phyloP scores from a whole-genome alignment of 35 echinoderm and acorn worm genomes.

The Stichopus chloronotus region DNA sequence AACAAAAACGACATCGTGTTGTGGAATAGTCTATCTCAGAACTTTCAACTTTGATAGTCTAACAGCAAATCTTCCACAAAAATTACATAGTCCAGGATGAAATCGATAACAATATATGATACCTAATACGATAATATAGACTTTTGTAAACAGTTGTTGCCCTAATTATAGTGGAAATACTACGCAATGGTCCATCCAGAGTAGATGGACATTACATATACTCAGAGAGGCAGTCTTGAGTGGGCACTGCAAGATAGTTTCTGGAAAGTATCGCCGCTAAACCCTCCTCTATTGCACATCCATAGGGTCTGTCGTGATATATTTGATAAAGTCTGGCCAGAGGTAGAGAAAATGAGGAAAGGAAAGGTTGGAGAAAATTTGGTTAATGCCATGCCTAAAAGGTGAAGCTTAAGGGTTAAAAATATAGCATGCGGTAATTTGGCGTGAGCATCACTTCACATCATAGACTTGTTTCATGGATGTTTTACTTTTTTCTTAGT shows the following conservation, averaged over 20 bases:
- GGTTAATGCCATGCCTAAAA: background rate
- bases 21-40: background rate
- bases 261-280: slow-evolving; percentile 41
- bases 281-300: slow-evolving; percentile 22
- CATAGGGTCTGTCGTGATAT: slow-evolving; percentile 44
- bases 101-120: background rate
- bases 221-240: slow-evolving; percentile 34
- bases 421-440: background rate
- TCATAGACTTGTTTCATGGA: background rate
- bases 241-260: slow-evolving; percentile 49
- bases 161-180: background rate
- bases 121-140: background rate
- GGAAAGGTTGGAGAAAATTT: background rate
- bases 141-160: background rate
- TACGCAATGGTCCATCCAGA: background rate
- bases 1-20: background rate
- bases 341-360: slow-evolving; percentile 35
- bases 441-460: background rate
- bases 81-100: background rate
- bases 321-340: slow-evolving; percentile 34
- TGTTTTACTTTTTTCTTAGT: too few species aligned
- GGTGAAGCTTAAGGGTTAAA: background rate
- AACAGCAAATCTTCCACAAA: background rate
- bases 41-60: background rate
- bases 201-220: background rate